Percentiles rank a stretch among this genome's conserved stretches.
Evolutionary conservation across 2,888 invertebrate genomes (phyloP).

Genomic region (Chrysina gloriosa): DNA sequence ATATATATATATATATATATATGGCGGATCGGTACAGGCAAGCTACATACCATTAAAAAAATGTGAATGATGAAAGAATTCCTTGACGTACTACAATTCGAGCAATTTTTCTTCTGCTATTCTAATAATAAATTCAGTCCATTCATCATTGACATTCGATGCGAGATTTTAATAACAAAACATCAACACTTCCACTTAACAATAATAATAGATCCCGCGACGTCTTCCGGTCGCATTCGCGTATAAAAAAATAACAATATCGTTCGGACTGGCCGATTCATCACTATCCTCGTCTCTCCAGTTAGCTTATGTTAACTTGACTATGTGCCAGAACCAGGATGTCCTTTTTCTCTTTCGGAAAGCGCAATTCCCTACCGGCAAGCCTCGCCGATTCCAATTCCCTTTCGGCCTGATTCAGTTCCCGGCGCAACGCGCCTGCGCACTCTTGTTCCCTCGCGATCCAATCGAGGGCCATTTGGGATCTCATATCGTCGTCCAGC

Average conservation of each 20-base stretch:
- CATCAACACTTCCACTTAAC: conserved; percentile 50
- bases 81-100: not conserved
- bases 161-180: conserved; percentile 46
- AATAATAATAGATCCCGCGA: conserved; percentile 38
- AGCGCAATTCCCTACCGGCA: conserved; percentile 90
- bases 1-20: not conserved
- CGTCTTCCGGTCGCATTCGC: too few relatives aligned
- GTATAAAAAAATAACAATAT: conserved; percentile 34
- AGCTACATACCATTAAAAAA: conserved; percentile 10
- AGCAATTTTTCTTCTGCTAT: not conserved
- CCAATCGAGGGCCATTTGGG: conserved; percentile 97
- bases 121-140: not conserved
- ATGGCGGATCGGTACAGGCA: conserved; percentile 1
- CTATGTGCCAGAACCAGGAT: conserved; percentile 90
- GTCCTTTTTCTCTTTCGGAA: conserved; percentile 96
- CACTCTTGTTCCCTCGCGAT: conserved; percentile 84
- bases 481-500: conserved; percentile 94
- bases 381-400: conserved; percentile 88
- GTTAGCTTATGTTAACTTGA: conserved; percentile 73
- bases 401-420: conserved; percentile 85
- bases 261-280: conserved; percentile 51
- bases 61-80: conserved; percentile 11
- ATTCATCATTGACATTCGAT: conserved; percentile 18
- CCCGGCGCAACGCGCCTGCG: conserved; percentile 80
- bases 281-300: conserved; percentile 50